A percentile compares a stretch with the other conserved stretches of the same genome.
Evolutionary conservation across 2,113 vertebrate genomes (phyloP).

Genomic region (Poecile atricapillus): DNA sequence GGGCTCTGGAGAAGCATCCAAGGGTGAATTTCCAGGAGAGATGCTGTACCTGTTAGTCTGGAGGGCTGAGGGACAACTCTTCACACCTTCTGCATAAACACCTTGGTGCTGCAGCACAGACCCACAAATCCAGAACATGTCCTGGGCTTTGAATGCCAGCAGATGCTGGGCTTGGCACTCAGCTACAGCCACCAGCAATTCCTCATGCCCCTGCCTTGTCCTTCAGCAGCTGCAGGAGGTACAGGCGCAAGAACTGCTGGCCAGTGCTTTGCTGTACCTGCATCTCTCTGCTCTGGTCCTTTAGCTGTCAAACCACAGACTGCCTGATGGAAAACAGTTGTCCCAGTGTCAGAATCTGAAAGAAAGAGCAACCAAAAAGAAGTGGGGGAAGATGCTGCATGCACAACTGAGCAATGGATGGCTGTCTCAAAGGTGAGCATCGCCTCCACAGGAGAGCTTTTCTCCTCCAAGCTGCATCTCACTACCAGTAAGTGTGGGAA

Average conservation of each 20-base stretch:
- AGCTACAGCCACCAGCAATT: neutral
- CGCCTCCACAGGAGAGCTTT: neutral
- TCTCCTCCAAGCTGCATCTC: neutral
- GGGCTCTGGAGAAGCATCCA: neutral
- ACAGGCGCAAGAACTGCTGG: neutral
- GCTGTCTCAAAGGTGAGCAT: neutral
- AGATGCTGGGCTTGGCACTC: neutral
- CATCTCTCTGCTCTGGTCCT: neutral
- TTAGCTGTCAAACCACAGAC: neutral
- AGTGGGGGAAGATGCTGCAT: neutral
- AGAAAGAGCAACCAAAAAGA: neutral
- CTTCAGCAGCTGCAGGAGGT: neutral
- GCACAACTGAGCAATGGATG: rapidly evolving
- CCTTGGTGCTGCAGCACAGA: neutral
- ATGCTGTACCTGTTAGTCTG: rapidly evolving
- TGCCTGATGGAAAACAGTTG: neutral
- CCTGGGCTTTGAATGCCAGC: neutral
- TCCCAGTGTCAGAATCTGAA: neutral
- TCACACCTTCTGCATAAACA: neutral
- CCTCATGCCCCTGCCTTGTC: neutral
- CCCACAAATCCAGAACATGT: rapidly evolving
- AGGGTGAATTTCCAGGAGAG: neutral
- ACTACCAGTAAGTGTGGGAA: rapidly evolving
- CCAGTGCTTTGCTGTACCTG: neutral
- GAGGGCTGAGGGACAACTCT: neutral